These are phyloP conservation scores for Drosophila trapezifrons DNA, from an alignment of 1,140 invertebrate species.

Conservation along the genomic window DNA sequence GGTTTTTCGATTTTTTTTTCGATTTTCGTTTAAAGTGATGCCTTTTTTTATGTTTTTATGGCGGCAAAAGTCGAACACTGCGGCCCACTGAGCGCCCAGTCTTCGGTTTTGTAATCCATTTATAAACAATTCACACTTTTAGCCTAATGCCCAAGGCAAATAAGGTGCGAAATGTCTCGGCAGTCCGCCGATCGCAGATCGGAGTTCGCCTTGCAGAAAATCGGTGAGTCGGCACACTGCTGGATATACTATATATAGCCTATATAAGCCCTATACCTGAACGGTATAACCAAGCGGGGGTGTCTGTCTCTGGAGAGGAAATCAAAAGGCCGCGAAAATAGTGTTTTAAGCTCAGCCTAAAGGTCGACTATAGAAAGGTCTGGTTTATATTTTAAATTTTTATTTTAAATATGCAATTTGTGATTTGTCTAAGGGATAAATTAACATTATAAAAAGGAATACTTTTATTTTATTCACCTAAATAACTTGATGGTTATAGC, in stretches of 20 bases:
- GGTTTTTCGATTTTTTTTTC: conserved; percentile 12
- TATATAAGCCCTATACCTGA: conserved; percentile 14
- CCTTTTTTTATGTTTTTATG: conserved; percentile 76
- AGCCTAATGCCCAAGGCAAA: conserved; percentile 74
- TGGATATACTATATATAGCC: conserved; percentile 17
- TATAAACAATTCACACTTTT: conserved; percentile 83
- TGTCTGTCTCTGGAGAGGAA: conserved; percentile 7
- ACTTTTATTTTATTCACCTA: too few relatives aligned
- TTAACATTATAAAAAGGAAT: too few relatives aligned
- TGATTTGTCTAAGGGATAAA: too few relatives aligned
- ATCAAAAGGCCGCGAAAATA: conserved; percentile 47
- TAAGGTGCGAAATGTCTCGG: conserved; percentile 78
- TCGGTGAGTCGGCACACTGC: conserved; percentile 30
- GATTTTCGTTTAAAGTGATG: conserved; percentile 61
- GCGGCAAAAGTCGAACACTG: conserved; percentile 45
- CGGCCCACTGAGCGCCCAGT: conserved; percentile 54
- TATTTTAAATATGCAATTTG: too few relatives aligned
- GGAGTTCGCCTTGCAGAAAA: conserved; percentile 48
- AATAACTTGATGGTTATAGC: too few relatives aligned
- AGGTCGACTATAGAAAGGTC: conserved; percentile 16
- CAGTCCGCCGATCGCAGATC: conserved; percentile 4
- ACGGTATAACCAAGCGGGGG: conserved; percentile 20
- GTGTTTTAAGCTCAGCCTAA: conserved; percentile 7
- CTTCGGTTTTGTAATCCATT: conserved; percentile 79
- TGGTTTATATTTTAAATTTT: neutral